These are phyloP conservation scores for Papilio xuthus DNA, from an alignment of 1,140 invertebrate species.

Conservation along the genomic window DNA sequence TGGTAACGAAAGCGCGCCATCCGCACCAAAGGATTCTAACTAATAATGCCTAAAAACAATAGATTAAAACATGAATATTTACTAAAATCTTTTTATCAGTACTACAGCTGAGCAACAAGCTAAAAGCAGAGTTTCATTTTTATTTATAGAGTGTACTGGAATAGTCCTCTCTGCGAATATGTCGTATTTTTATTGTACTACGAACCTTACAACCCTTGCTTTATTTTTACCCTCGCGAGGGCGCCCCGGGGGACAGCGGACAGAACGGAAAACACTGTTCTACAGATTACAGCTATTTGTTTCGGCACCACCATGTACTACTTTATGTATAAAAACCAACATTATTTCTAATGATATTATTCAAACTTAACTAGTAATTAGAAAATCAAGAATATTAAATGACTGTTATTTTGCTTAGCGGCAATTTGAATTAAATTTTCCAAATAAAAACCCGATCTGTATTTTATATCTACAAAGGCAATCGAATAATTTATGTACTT, in stretches of 20 bases:
- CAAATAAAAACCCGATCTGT: too few species aligned
- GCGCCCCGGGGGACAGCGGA: neutral
- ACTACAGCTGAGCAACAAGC: neutral
- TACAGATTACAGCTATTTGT: conserved; percentile 13
- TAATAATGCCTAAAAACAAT: too few species aligned
- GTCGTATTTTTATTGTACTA: conserved; percentile 3
- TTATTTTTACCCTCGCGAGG: conserved; percentile 7
- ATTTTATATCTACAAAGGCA: too few species aligned
- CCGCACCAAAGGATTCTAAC: too few species aligned
- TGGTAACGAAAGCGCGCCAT: too few species aligned
- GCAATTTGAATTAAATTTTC: too few species aligned
- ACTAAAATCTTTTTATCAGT: too few species aligned
- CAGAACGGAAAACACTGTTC: conserved; percentile 9
- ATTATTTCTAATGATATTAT: neutral
- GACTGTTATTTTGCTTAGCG: too few species aligned
- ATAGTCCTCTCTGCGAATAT: neutral
- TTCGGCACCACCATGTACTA: neutral
- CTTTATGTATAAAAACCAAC: neutral
- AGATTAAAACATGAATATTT: too few species aligned
- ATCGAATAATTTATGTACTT: too few species aligned
- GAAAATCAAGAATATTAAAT: too few species aligned
- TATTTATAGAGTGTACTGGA: neutral
- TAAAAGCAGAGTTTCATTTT: neutral
- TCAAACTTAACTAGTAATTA: neutral
- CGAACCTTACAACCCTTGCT: conserved; percentile 15